Evolutionary conservation across 1,140 invertebrate genomes (phyloP).

Genomic region (Triops cancriformis): DNA sequence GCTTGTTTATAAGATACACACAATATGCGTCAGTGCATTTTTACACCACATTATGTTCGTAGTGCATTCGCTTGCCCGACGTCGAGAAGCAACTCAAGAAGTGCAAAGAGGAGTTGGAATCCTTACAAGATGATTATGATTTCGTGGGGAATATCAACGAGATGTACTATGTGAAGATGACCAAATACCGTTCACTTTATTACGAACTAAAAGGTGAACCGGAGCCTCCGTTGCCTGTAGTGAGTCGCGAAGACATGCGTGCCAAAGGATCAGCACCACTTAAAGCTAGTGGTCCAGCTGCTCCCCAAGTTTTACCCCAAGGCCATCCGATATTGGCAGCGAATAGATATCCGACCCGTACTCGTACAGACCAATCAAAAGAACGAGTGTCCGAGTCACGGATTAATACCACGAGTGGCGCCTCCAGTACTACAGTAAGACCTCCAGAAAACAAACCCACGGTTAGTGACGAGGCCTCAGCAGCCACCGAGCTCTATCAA

Average conservation of each 20-base stretch:
- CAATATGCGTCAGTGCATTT: background rate
- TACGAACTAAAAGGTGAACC: background rate
- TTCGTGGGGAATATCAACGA: background rate
- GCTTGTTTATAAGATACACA: background rate
- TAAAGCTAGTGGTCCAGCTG: background rate
- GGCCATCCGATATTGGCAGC: background rate
- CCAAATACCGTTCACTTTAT: background rate
- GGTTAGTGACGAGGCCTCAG: background rate
- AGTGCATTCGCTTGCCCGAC: background rate
- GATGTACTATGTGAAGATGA: background rate
- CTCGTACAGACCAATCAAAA: background rate
- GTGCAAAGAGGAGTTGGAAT: background rate
- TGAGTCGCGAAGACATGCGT: background rate
- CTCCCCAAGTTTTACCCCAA: background rate
- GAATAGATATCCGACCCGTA: background rate
- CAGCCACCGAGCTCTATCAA: background rate
- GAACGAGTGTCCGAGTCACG: background rate
- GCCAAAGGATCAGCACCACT: background rate
- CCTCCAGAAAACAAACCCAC: background rate
- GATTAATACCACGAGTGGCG: background rate
- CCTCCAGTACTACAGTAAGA: background rate
- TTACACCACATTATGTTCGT: background rate
- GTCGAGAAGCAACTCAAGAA: background rate
- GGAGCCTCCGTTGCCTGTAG: background rate
- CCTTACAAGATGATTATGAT: background rate